Base-by-base conservation (phyloP, 1,140 invertebrate genomes). In the Magallana angulata region DNA sequence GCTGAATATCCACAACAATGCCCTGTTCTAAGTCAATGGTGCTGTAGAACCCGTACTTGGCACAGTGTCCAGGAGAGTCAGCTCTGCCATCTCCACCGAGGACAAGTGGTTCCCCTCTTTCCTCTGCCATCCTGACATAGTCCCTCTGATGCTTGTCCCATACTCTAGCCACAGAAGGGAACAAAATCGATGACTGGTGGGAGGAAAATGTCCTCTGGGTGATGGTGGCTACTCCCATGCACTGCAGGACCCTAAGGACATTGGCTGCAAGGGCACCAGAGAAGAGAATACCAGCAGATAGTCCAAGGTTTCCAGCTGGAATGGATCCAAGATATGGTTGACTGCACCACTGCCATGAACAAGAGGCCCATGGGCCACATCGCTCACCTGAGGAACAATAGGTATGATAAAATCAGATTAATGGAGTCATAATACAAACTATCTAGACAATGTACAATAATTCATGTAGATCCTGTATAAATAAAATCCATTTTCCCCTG, bases 1-100 rank as follows among this genome's bases (percentile, higher is more conserved):
- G 57, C 57, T 91, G 88, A 4, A 88, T 30, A 81, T 89, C 85
- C 58, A 91, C 30, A 14, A 91, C 84, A 8, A 68, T 76, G 9
- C 64, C 80, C 8, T 58, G 3, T 5, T 87, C 58, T 58, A 90
- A 60, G 36, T 91, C 89, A 14, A 91, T 62, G 4, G 83, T 83
- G 14, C 84, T 85, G 84, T 90, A 90, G 18, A 48, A 87, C 14
- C 88, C 88, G 85, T 68, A 90, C 76, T 90, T 90, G 62, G 90
- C 90, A 48, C 60, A 89, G 60, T 90, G 90, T 9, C 90, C 90
- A 7, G 86, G 85, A 48, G 83, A 85, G 82, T 90, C 90, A 60
- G 71, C 84, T 36, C 90, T 36, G 1, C 82, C 90, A 90, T 90
- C 90, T n/a, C 88, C 88, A 7, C 88, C 90, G 5, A 89, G 56